phyloP scores from a whole-genome alignment of 2,888 invertebrate genomes.

The Lordiphosa fenestrarum region DNA sequence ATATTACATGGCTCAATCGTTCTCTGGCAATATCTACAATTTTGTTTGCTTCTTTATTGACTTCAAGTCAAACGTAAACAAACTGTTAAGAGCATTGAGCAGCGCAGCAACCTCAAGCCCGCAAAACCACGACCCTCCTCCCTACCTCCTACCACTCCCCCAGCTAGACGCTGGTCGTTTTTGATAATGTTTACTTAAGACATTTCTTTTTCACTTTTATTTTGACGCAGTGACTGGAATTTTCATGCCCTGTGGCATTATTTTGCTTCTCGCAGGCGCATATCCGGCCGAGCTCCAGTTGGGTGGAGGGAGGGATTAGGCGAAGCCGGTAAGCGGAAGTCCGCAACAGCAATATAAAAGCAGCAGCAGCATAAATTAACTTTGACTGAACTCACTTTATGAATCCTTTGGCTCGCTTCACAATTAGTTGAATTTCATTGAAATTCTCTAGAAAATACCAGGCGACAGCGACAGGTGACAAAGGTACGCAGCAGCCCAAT shows the following conservation, averaged over 20 bases:
- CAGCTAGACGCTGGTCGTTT: conserved; percentile 9
- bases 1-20: too few species aligned
- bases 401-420: conserved; percentile 3
- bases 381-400: conserved; percentile 5
- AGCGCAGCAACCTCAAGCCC: not conserved
- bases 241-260: conserved; percentile 48
- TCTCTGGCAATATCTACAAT: too few species aligned
- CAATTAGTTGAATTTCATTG: conserved; percentile 3
- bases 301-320: conserved; percentile 26
- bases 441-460: conserved; percentile 5
- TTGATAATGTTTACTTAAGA: conserved; percentile 47
- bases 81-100: conserved; percentile 2
- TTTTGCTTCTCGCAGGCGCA: conserved; percentile 55
- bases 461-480: too few species aligned
- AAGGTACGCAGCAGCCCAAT: too few species aligned
- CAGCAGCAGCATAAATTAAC: conserved; percentile 20
- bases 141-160: too few species aligned
- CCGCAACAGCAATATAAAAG: conserved; percentile 35
- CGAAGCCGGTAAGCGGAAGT: conserved; percentile 54
- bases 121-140: conserved; percentile 6
- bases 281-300: conserved; percentile 47
- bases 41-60: too few species aligned
- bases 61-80: too few species aligned
- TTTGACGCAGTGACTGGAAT: conserved; percentile 44
- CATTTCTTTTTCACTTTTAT: conserved; percentile 26